Percentiles rank a stretch among this genome's conserved stretches.
phyloP scores from a whole-genome alignment of 2,113 vertebrate genomes.

The Grantiella picta region DNA sequence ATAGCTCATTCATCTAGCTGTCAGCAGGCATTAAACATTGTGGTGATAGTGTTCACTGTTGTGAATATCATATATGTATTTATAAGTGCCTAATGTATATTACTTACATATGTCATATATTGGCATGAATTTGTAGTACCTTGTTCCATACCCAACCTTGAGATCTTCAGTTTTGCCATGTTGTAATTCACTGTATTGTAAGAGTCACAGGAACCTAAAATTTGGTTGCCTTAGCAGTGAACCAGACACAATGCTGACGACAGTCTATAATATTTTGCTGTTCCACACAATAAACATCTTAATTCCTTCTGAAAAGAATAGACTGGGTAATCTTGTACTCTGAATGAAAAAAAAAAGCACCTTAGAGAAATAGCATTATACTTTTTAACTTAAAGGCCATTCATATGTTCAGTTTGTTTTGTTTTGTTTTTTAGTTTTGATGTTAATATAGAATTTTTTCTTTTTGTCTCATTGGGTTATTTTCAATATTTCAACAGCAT shows the following conservation, averaged over 20 bases:
- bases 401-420: neutral
- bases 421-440: neutral
- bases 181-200: neutral
- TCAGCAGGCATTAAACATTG: neutral
- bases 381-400: neutral
- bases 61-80: neutral
- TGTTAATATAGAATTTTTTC: neutral
- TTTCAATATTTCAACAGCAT: neutral
- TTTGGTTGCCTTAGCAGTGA: neutral
- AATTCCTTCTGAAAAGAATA: neutral
- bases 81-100: neutral
- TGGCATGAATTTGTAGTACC: neutral
- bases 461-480: neutral
- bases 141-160: neutral
- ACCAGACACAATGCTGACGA: neutral
- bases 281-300: neutral
- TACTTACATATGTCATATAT: neutral
- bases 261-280: neutral
- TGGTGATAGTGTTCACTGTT: neutral
- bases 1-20: neutral
- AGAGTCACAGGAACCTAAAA: neutral
- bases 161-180: neutral
- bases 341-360: neutral
- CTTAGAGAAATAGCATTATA: neutral
- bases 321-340: neutral